Conservation (phyloP, 2,113 vertebrate species). For the Saccopteryx bilineata region DNA sequence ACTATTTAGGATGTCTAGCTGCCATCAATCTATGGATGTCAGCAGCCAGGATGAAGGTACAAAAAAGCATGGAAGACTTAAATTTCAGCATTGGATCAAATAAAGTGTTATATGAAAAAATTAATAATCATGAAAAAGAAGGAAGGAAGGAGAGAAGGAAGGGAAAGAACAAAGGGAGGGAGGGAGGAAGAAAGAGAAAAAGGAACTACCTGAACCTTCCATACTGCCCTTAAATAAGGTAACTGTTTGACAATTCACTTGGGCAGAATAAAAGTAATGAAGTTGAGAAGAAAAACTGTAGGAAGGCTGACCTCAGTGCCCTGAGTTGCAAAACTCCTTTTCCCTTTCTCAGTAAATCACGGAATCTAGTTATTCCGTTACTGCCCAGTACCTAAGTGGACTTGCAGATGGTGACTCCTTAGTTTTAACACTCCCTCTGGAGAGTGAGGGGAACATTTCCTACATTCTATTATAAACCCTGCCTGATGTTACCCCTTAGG, state of each 20-base stretch:
- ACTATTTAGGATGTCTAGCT: background rate
- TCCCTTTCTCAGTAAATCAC: conserved; percentile 57
- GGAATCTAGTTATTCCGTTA: background rate
- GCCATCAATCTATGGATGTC: background rate
- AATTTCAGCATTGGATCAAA: background rate
- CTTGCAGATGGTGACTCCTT: background rate
- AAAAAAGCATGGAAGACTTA: background rate
- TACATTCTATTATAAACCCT: background rate
- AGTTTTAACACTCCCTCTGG: background rate
- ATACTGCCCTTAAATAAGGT: background rate
- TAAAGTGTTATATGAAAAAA: background rate
- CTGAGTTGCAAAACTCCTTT: conserved; percentile 55
- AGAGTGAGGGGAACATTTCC: background rate
- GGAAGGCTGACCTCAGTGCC: background rate
- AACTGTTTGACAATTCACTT: background rate
- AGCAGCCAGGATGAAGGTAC: background rate
- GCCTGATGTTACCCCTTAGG: background rate
- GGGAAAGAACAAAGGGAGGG: rapidly evolving
- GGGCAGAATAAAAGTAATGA: conserved; percentile 67
- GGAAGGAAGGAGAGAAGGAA: rapidly evolving
- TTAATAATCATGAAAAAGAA: background rate
- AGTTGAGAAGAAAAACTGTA: background rate
- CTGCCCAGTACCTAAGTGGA: background rate
- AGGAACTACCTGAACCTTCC: background rate
- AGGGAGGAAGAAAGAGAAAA: rapidly evolving